phyloP scores from a whole-genome alignment of 2,113 vertebrate species.

The Cyprinodon brontotheroides region DNA sequence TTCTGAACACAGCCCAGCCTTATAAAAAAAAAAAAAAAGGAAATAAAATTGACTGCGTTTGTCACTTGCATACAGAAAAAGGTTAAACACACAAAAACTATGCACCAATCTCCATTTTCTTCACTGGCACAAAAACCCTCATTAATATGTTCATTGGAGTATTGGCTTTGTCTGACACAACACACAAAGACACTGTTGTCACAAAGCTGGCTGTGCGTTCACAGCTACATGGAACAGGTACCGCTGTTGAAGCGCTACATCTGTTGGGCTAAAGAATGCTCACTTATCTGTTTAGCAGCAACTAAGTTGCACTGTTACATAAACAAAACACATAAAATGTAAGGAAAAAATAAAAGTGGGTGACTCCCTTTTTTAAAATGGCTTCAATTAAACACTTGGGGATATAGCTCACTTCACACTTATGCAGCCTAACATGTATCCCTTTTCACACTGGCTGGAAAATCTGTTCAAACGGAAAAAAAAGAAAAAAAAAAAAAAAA shows the following conservation, averaged over 20 bases:
- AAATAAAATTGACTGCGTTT: constrained; percentile 22
- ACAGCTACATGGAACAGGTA: constrained; percentile 23
- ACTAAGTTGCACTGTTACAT: constrained; percentile 25
- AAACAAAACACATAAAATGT: constrained; percentile 54
- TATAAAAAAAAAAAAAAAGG: constrained; percentile 3
- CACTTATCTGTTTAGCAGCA: constrained; percentile 23
- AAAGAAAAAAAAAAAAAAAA: no score
- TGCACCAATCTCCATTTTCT: constrained; percentile 37
- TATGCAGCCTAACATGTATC: constrained; percentile 53
- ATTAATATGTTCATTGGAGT: constrained; percentile 64
- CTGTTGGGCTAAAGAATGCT: constrained; percentile 28
- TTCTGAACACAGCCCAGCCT: constrained; percentile 41
- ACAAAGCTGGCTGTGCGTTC: constrained; percentile 24
- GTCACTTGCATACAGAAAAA: constrained; percentile 30
- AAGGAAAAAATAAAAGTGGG: constrained; percentile 30
- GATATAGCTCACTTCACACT: constrained; percentile 28
- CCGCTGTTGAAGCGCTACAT: constrained; percentile 21
- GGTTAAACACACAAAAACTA: constrained; percentile 25
- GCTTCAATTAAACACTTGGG: constrained; percentile 35
- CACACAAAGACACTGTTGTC: constrained; percentile 39
- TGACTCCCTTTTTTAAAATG: constrained; percentile 47
- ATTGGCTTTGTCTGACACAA: constrained; percentile 56
- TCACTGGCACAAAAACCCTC: constrained; percentile 39
- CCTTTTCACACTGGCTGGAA: no score
- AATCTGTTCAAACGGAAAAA: no score